phyloP scores from a whole-genome alignment of 1,140 invertebrate species.

The Brachystomella parvula region DNA sequence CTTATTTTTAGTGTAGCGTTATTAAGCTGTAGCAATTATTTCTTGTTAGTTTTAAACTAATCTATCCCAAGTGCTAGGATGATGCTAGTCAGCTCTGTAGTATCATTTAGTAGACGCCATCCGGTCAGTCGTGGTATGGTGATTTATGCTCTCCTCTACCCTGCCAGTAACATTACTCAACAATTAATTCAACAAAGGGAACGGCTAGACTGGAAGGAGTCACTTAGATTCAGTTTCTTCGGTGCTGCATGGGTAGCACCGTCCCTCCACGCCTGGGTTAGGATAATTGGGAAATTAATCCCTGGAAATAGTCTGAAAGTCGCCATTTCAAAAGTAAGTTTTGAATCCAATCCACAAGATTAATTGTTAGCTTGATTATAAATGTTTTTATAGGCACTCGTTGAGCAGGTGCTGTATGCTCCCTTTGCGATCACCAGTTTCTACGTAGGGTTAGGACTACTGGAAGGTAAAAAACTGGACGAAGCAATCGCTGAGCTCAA shows the following conservation, averaged over 20 bases:
- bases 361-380: conserved; percentile 15
- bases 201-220: conserved; percentile 51
- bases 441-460: conserved; percentile 68
- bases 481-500: conserved; percentile 61
- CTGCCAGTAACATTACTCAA: conserved; percentile 54
- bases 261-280: conserved; percentile 60
- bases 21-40: no score
- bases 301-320: conserved; percentile 55
- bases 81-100: background rate
- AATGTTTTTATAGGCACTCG: conserved; percentile 52
- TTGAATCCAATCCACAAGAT: conserved; percentile 7
- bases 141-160: conserved; percentile 64
- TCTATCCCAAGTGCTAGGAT: no score
- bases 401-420: conserved; percentile 73
- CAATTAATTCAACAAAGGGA: conserved; percentile 49
- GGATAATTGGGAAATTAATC: conserved; percentile 54
- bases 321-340: conserved; percentile 56
- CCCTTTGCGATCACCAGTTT: conserved; percentile 71
- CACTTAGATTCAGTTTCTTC: conserved; percentile 57
- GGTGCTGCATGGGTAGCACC: conserved; percentile 63
- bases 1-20: no score
- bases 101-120: conserved; percentile 27
- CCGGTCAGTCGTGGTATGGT: conserved; percentile 57
- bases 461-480: conserved; percentile 61
- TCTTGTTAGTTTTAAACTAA: no score